Evolutionary conservation across 1,140 invertebrate genomes (phyloP).

Genomic region (Ooceraea biroi): DNA sequence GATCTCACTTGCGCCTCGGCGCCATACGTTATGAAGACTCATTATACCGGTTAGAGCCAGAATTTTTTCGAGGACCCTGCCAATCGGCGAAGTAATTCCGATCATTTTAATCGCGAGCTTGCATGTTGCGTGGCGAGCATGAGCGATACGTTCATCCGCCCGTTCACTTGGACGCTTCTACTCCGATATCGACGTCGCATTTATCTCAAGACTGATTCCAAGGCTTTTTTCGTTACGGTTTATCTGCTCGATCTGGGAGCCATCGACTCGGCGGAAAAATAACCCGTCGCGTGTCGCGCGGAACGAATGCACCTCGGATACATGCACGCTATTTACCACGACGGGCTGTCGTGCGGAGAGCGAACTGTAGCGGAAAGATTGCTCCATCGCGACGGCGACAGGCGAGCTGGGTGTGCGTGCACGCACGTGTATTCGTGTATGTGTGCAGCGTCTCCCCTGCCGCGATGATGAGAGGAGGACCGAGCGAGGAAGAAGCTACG

Average conservation of each 20-base stretch:
- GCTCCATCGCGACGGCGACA: constrained; percentile 59
- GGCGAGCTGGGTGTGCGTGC: constrained; percentile 1
- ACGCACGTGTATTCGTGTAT: neutral
- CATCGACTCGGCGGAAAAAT: constrained; percentile 7
- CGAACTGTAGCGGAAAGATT: constrained; percentile 57
- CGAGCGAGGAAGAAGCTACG: neutral
- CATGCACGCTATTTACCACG: constrained; percentile 35
- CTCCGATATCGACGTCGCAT: neutral
- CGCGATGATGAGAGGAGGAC: neutral
- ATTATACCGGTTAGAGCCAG: constrained; percentile 3
- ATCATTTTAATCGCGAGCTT: neutral
- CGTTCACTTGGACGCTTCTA: neutral
- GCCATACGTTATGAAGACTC: constrained; percentile 15
- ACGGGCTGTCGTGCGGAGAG: constrained; percentile 38
- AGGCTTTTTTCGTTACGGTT: neutral
- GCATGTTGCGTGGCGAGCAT: neutral
- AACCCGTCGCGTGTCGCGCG: constrained; percentile 9
- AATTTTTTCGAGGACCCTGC: neutral
- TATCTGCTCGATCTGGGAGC: neutral
- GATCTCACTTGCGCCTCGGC: neutral
- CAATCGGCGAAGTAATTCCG: no score
- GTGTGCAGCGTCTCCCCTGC: constrained; percentile 14
- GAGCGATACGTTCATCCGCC: neutral
- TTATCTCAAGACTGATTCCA: neutral
- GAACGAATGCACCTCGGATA: constrained; percentile 33